Evolutionary conservation across 1,140 invertebrate species (phyloP), one percentile per base, ranked within the genome.

Genomic region (Notospermus geniculatus): DNA sequence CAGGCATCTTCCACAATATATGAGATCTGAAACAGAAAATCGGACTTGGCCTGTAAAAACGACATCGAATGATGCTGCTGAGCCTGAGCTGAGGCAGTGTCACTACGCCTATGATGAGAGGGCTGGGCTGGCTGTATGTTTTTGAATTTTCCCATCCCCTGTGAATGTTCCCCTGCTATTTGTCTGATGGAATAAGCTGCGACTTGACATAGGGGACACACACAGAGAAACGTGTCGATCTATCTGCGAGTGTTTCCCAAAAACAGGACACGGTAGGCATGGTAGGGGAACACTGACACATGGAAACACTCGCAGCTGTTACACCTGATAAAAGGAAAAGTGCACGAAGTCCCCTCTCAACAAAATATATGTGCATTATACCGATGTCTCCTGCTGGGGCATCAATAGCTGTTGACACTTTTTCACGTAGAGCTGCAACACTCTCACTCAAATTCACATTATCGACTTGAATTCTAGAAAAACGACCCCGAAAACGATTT

Each of bases 21-120:
- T 54, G 7, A 68, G 25, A 9, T 59, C 66, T 68, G 52, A 43
- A 67, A 65, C n/a, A 50, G n/a, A n/a, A n/a, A n/a, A n/a, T n/a
- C n/a, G n/a, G 39, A 19, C 39, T 19, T 43, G 19, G 39, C 39
- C 11, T 11, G 19, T 43, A 43, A 13, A 13, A 43, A 11, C 39
- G 39, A 43, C 19, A 43, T 13, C 19, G 11, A 19, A 43, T n/a
- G 19, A 43, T 43, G 11, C 39, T 13, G 19, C 11, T 19, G 19
- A 43, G 39, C 19, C 11, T 43, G 39, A 43, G 39, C 39, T 43
- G 19, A 11, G 19, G 11, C 11, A 43, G 39, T 43, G 39, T 19
- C 39, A 11, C n/a, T n/a, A n/a, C n/a, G n/a, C n/a, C n/a, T n/a
- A n/a, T n/a, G n/a, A n/a, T n/a, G n/a, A n/a, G n/a, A n/a, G n/a